These are phyloP conservation scores for Drosophila barbarae DNA, from an alignment of 2,888 invertebrate species.

Conservation along the genomic window DNA sequence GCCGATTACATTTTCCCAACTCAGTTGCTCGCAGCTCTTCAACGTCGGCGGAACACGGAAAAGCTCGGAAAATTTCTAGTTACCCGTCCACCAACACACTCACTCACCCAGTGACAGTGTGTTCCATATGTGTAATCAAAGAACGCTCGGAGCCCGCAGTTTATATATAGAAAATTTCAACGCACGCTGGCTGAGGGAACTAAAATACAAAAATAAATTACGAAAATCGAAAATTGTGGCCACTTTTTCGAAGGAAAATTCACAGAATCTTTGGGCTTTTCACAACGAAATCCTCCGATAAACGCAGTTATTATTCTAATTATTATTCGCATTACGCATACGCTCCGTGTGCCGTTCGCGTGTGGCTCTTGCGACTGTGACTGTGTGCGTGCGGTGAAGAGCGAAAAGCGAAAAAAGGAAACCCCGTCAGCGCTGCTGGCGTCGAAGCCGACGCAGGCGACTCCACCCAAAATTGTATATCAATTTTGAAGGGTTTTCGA, in stretches of 20 bases:
- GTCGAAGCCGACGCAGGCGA: constrained; percentile 59
- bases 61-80: constrained; percentile 25
- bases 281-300: constrained; percentile 18
- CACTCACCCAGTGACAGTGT: constrained; percentile 44
- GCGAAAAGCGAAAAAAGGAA: constrained; percentile 19
- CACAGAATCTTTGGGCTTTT: constrained; percentile 28
- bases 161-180: constrained; percentile 78
- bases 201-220: constrained; percentile 59
- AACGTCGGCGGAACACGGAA: constrained; percentile 60
- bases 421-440: constrained; percentile 38
- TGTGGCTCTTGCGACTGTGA: constrained; percentile 21
- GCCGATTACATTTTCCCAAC: constrained; percentile 38
- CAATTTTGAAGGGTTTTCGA: constrained; percentile 46
- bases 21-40: constrained; percentile 76
- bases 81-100: constrained; percentile 23
- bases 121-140: constrained; percentile 71
- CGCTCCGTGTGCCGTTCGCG: constrained; percentile 45
- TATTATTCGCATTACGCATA: constrained; percentile 57
- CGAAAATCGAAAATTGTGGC: constrained; percentile 31
- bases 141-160: constrained; percentile 56
- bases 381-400: constrained; percentile 21
- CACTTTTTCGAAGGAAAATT: constrained; percentile 33
- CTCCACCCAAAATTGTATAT: constrained; percentile 73
- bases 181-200: constrained; percentile 73
- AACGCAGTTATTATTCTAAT: constrained; percentile 34